Percentiles rank a stretch among this genome's conserved stretches.
These are phyloP conservation scores for Tolypeutes matacus DNA, from an alignment of 2,797 vertebrate genomes.

Conservation along the genomic window DNA sequence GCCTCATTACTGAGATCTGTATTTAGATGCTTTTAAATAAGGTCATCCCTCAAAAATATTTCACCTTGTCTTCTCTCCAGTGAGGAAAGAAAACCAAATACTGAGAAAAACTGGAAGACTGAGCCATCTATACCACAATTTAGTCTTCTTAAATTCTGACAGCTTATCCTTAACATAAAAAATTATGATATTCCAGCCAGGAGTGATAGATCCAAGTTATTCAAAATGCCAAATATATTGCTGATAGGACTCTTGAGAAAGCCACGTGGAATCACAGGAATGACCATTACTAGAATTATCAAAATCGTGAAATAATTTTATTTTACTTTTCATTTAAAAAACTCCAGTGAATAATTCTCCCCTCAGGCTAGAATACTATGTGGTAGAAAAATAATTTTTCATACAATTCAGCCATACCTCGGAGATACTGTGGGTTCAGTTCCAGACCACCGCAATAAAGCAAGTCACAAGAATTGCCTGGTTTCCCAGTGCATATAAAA, in stretches of 20 bases:
- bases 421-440: too few species aligned
- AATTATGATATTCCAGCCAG: not conserved
- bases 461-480: too few species aligned
- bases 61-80: not conserved
- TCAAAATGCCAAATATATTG: constrained; percentile 16
- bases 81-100: not conserved
- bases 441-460: too few species aligned
- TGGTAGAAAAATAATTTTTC: not conserved
- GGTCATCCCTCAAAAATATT: constrained; percentile 4
- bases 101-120: not conserved
- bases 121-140: not conserved
- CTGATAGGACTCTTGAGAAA: not conserved
- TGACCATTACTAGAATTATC: not conserved
- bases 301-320: not conserved
- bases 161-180: not conserved
- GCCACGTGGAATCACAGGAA: not conserved
- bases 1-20: not conserved
- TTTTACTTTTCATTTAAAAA: not conserved
- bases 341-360: not conserved
- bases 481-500: too few species aligned
- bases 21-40: constrained; percentile 29
- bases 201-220: not conserved
- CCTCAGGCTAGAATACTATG: not conserved
- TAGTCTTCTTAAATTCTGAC: not conserved
- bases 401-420: not conserved